Conservation (phyloP, 2,797 vertebrate genomes). For the Perodicticus potto region DNA sequence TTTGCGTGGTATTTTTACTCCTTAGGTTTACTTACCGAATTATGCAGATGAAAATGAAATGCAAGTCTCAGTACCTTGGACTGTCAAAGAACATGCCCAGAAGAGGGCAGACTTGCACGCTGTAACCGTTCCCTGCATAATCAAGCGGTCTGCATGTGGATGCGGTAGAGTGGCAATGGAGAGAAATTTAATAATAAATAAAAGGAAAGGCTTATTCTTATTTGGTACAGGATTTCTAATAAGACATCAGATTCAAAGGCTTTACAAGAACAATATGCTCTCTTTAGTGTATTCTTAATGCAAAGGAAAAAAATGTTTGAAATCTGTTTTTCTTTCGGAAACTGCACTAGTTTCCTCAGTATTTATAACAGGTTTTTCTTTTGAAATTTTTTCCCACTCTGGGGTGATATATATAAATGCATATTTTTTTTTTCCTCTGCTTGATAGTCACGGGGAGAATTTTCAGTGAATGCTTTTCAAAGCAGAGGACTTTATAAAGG, state of each 20-base stretch:
- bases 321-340: not conserved
- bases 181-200: constrained; percentile 69
- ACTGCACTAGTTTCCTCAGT: not conserved
- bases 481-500: rapidly evolving
- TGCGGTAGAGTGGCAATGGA: constrained; percentile 47
- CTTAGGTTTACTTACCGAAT: not conserved
- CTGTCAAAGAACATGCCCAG: constrained; percentile 77
- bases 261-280: constrained; percentile 40
- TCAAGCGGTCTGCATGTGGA: constrained; percentile 35
- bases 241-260: constrained; percentile 64
- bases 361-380: not conserved
- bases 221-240: constrained; percentile 67
- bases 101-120: constrained; percentile 88
- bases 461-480: constrained; percentile 31
- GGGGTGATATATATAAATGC: no score
- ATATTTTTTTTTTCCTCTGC: not conserved
- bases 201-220: constrained; percentile 71
- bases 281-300: constrained; percentile 35
- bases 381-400: not conserved
- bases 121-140: constrained; percentile 25
- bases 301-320: not conserved
- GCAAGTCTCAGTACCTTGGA: not conserved
- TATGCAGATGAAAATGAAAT: not conserved
- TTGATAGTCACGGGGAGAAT: not conserved
- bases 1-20: not conserved